phyloP scores from a whole-genome alignment of 2,797 vertebrate genomes.

The Silurus lanzhouensis region DNA sequence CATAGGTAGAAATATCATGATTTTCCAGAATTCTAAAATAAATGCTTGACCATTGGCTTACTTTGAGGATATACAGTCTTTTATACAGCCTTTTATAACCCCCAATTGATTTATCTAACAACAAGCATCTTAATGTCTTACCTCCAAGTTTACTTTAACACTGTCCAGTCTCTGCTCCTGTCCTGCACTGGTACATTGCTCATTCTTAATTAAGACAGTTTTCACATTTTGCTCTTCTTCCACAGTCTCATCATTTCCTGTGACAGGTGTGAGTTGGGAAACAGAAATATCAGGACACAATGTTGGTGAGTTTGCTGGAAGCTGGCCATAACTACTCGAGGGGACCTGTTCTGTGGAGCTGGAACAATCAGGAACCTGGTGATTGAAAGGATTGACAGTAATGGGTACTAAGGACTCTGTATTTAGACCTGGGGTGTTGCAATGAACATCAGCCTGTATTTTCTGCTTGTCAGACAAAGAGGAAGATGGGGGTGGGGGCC shows the following conservation, averaged over 20 bases:
- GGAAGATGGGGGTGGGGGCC: constrained; percentile 62
- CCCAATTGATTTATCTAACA: not conserved
- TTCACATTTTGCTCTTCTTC: constrained; percentile 40
- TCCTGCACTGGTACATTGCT: constrained; percentile 45
- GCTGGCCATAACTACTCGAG: not conserved
- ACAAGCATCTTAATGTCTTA: constrained; percentile 20
- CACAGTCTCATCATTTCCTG: constrained; percentile 36
- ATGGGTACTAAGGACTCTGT: constrained; percentile 35
- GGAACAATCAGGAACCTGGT: constrained; percentile 48
- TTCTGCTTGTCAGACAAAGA: constrained; percentile 43
- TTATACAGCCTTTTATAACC: too few relatives aligned
- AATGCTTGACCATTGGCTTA: not conserved
- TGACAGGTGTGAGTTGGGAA: not conserved
- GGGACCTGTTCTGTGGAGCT: constrained; percentile 43
- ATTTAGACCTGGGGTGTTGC: constrained; percentile 35
- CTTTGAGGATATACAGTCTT: not conserved
- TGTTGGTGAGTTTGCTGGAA: constrained; percentile 2
- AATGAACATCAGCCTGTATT: constrained; percentile 23
- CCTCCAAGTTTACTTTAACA: constrained; percentile 38
- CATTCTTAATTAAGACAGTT: constrained; percentile 21
- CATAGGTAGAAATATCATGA: not conserved
- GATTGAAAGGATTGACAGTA: constrained; percentile 38
- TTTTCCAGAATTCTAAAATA: not conserved
- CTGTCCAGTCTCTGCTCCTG: constrained; percentile 51
- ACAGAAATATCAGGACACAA: not conserved